These are phyloP conservation scores for Pogonomyrmex californicus DNA, from an alignment of 1,140 invertebrate species.

Conservation along the genomic window DNA sequence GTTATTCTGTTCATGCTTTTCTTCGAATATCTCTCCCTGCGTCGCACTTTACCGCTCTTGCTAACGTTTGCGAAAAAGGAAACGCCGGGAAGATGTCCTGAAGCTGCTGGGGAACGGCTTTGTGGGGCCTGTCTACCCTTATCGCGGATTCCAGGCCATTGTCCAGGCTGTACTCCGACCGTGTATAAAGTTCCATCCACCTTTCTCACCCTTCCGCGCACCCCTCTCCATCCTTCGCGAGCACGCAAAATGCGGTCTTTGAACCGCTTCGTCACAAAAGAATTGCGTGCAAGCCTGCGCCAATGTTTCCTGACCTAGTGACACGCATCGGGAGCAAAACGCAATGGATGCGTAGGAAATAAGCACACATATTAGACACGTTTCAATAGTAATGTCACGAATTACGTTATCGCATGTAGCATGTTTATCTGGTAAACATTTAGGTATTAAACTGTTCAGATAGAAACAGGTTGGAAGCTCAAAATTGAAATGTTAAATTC, in stretches of 20 bases:
- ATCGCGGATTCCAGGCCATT: conserved; percentile 85
- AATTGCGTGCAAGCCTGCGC: conserved; percentile 3
- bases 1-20: conserved; percentile 51
- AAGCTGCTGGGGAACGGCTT: conserved; percentile 58
- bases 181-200: conserved; percentile 65
- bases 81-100: not conserved
- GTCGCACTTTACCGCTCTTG: conserved; percentile 14
- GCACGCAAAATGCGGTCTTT: conserved; percentile 11
- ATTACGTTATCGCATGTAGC: not conserved
- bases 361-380: not conserved
- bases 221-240: not conserved
- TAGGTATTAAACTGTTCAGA: conserved; percentile 5
- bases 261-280: conserved; percentile 10
- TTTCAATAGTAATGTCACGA: not conserved
- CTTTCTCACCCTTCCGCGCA: conserved; percentile 3
- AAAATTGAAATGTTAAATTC: not conserved
- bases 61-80: conserved; percentile 50
- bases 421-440: not conserved
- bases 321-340: conserved; percentile 58
- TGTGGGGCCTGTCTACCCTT: conserved; percentile 80
- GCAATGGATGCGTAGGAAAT: not conserved
- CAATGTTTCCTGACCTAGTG: conserved; percentile 61
- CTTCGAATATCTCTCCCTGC: conserved; percentile 3
- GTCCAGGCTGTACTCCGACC: conserved; percentile 71
- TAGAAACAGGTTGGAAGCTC: not conserved